These are phyloP conservation scores for Heterodera filipjevi DNA, from an alignment of 2,888 invertebrate species.

Conservation along the genomic window DNA sequence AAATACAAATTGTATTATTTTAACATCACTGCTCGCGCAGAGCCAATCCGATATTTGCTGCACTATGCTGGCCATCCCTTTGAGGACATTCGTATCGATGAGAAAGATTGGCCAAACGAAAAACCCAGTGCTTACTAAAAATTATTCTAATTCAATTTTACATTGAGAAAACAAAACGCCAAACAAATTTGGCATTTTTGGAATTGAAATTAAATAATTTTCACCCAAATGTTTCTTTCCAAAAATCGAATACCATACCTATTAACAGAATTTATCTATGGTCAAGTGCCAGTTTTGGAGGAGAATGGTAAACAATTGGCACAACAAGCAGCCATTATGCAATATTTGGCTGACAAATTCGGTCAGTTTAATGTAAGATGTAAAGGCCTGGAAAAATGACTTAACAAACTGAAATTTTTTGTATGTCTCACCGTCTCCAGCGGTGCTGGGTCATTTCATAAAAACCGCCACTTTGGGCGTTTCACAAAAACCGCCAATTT, in stretches of 20 bases:
- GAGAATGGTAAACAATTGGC: conserved; percentile 29
- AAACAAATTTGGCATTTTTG: too few relatives aligned
- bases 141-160: too few relatives aligned
- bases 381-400: too few relatives aligned
- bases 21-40: neutral
- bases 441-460: too few relatives aligned
- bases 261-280: conserved; percentile 19
- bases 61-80: conserved; percentile 23
- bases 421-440: too few relatives aligned
- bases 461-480: too few relatives aligned
- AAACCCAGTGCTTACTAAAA: conserved; percentile 11
- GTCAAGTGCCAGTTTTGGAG: conserved; percentile 31
- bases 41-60: conserved; percentile 16
- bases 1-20: conserved; percentile 28
- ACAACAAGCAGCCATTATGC: conserved; percentile 21
- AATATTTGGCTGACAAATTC: conserved; percentile 16
- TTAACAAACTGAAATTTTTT: too few relatives aligned
- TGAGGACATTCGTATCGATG: conserved; percentile 27
- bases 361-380: conserved; percentile 6
- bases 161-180: too few relatives aligned
- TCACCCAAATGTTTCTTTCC: too few relatives aligned
- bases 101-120: conserved; percentile 17
- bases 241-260: neutral
- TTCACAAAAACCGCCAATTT: too few relatives aligned
- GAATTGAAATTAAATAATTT: too few relatives aligned